Evolutionary conservation across 1,140 invertebrate species (phyloP).

Genomic region (Drusus annulatus): DNA sequence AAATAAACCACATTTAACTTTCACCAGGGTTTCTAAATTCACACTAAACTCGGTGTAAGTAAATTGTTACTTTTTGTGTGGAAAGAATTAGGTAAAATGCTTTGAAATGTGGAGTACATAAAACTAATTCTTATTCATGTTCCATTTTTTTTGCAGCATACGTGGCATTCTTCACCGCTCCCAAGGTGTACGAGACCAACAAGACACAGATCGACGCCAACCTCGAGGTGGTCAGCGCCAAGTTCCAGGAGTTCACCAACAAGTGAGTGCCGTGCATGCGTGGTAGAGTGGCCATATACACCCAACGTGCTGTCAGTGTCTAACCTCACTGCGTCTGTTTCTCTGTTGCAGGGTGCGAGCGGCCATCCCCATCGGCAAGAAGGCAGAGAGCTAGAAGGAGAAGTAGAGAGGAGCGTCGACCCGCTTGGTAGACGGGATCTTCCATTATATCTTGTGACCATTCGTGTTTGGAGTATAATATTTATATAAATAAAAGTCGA

Average conservation of each 20-base stretch:
- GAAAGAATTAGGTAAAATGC: too few species aligned
- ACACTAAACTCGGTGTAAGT: too few species aligned
- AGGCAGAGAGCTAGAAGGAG: conserved; percentile 86
- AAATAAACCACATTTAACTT: too few species aligned
- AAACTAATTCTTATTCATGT: too few species aligned
- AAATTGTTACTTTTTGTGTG: too few species aligned
- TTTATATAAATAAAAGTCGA: conserved; percentile 37
- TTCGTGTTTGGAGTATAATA: conserved; percentile 31
- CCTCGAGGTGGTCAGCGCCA: conserved; percentile 87
- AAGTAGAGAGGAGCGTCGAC: conserved; percentile 75
- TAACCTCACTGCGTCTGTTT: neutral
- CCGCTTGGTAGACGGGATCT: conserved; percentile 7
- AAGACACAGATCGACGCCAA: conserved; percentile 97
- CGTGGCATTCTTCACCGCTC: conserved; percentile 94
- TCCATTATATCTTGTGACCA: conserved; percentile 28
- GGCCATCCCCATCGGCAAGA: conserved; percentile 92
- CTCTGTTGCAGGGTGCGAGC: conserved; percentile 83
- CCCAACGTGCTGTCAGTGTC: too few species aligned
- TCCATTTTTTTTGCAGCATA: conserved; percentile 82
- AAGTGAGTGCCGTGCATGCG: conserved; percentile 77
- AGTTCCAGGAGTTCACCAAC: conserved; percentile 90
- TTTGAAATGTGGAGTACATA: too few species aligned
- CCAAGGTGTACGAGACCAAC: conserved; percentile 98
- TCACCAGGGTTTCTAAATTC: too few species aligned
- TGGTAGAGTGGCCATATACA: too few species aligned